Base-by-base conservation (phyloP, 2,888 invertebrate species). In the Xestia sexstrigata region DNA sequence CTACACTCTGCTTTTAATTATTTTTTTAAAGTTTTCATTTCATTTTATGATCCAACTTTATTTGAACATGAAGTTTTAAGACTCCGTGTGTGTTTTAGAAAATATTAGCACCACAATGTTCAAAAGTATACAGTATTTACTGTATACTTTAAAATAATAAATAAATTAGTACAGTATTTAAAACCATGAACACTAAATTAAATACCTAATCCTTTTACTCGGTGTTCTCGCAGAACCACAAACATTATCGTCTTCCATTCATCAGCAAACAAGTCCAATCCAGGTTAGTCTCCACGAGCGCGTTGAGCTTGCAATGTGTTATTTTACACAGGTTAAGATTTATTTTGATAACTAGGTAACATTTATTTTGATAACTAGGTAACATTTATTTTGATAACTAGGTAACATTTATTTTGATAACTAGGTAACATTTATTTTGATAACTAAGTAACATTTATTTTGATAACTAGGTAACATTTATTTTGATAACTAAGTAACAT, bases 11-110 rank as follows among this genome's bases (percentile, higher is more conserved):
- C 87, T 89, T 90, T 90, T 90, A 89, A 92, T n/a, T 87, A 84
- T 87, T 87, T 88, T 88, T 87, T 86, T 87, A 86, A 58, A 86
- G 85, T 86, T 90, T 87, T 88, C 84, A 88, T 90, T 89, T 91
- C 83, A 79, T 89, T 92, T 92, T 92, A 91, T 83, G 87, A 85
- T 88, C 85, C 79, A 76, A 75, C 79, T 81, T 73, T 74, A 79
- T 82, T 74, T 67, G 62, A 79, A 76, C 81, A 76, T 72, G 23
- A 74, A 75, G 49, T 75, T 65, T 79, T 66, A 71, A 71, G 82
- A 71, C 62, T 15, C 49, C 70, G 39, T 74, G 72, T 82, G 39
- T 76, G 30, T 74, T 78, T 78, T 69, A 65, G 62, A 75, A 23
- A 42, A 62, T 74, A 60, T 81, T 73, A 85, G 66, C 65, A 78